Base-by-base conservation (phyloP, 2,888 invertebrate genomes). In the Lucinisca nassula region DNA sequence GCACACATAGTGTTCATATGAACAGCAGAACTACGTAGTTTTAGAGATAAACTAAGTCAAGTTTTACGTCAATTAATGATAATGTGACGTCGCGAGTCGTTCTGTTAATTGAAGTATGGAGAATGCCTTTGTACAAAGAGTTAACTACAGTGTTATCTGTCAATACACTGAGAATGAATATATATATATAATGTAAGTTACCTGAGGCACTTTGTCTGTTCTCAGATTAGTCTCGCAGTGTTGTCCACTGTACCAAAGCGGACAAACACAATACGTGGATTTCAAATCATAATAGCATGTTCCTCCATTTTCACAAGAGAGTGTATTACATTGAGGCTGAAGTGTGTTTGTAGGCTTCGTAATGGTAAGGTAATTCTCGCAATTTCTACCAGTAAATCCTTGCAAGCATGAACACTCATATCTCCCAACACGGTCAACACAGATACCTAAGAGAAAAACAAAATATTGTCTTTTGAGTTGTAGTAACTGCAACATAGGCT, bases 181-280 rank as follows among this genome's bases (percentile, higher is more conserved):
- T n/a, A n/a, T n/a, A n/a, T n/a, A n/a, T n/a, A n/a, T n/a, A n/a
- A n/a, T n/a, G n/a, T n/a, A n/a, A n/a, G n/a, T n/a, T n/a, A n/a
- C 61, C 61, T 61, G 17, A 0, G 35, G 17, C 6, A 35, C 14
- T 35, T 21, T 35, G 17, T 3, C 21, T 17, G 1, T 4, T 8
- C 10, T 32, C 10, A 67, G 21, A 8, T 2, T 6, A 3, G 67
- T 84, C 61, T 89, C 86, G 38, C 89, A 89, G 0, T 37, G 27
- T 21, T 37, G 35, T 2, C 89, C 89, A 3, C 80, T 55, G 45
- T 49, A 87, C 67, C 84, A 72, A 1, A 82, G 82, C 3, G 84
- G 82, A 74, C 89, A 89, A 12, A 87, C 24, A 55, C 89, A 89
- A 40, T 86, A 89, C 10, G 74, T 77, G 12, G 55, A 72, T 17